A percentile compares a stretch with the other conserved stretches of the same genome.
Evolutionary conservation across 2,888 invertebrate species (phyloP).

Genomic region (Zygaena filipendulae): DNA sequence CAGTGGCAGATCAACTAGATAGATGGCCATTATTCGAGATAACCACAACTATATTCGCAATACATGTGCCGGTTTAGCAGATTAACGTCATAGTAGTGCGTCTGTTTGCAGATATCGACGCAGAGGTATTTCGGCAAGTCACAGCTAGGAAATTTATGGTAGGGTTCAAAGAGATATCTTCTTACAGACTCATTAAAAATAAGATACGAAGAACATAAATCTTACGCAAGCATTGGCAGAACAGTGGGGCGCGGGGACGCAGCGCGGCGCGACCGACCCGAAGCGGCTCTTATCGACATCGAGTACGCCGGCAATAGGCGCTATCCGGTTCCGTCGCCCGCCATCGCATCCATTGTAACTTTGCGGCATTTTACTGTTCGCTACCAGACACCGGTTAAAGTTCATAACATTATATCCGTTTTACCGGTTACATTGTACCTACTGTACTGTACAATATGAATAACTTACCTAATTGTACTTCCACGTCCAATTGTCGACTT

Average conservation of each 20-base stretch:
- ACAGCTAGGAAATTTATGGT: constrained; percentile 59
- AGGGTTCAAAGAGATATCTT: constrained; percentile 60
- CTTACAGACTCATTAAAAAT: constrained; percentile 68
- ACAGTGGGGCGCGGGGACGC: constrained; percentile 17
- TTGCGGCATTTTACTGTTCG: constrained; percentile 18
- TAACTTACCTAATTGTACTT: too few relatives aligned
- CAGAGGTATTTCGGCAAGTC: constrained; percentile 55
- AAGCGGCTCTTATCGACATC: constrained; percentile 47
- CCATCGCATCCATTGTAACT: constrained; percentile 35
- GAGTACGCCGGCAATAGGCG: constrained; percentile 60
- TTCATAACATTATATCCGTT: constrained; percentile 49
- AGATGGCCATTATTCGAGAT: constrained; percentile 65
- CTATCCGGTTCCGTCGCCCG: constrained; percentile 63
- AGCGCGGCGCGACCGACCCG: constrained; percentile 29
- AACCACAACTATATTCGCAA: constrained; percentile 61
- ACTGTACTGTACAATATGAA: constrained; percentile 13
- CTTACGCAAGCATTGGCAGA: constrained; percentile 43
- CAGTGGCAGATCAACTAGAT: constrained; percentile 66
- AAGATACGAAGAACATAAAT: constrained; percentile 68
- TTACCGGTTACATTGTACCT: constrained; percentile 33
- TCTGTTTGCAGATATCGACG: constrained; percentile 64
- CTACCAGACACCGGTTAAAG: constrained; percentile 35
- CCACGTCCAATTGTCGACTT: too few relatives aligned
- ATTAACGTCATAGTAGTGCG: constrained; percentile 59
- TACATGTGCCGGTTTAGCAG: constrained; percentile 52